Conservation (phyloP, 2,888 invertebrate genomes). For the Tenodera sinensis region DNA sequence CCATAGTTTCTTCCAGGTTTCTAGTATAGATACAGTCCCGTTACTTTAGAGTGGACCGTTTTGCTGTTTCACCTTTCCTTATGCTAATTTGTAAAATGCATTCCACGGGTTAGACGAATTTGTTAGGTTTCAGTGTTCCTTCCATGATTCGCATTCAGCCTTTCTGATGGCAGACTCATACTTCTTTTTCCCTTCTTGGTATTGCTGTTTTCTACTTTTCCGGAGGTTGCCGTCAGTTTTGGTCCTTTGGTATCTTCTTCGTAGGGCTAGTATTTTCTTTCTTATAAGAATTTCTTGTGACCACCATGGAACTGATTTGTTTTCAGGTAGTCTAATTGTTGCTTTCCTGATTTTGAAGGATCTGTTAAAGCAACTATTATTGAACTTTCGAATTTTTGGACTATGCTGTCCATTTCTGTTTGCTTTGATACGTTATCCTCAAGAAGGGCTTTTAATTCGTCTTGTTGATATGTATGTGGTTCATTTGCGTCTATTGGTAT, state of each 20-base stretch:
- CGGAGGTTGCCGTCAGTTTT: not conserved
- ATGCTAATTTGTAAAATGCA: no score
- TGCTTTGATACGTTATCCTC: not conserved
- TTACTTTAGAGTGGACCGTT: no score
- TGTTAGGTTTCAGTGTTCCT: not conserved
- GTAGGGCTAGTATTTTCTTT: not conserved
- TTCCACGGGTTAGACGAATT: not conserved
- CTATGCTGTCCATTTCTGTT: not conserved
- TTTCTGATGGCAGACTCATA: not conserved
- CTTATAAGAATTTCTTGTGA: not conserved
- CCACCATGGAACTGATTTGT: not conserved
- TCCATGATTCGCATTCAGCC: not conserved
- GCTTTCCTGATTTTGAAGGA: not conserved
- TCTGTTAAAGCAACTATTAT: not conserved
- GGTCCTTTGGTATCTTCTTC: not conserved
- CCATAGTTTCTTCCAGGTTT: no score
- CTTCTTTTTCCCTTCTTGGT: not conserved
- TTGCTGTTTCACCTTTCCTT: no score
- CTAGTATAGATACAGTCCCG: no score
- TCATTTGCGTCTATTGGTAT: not conserved
- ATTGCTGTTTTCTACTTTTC: not conserved
- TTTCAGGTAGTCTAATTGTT: not conserved
- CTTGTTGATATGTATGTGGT: not conserved
- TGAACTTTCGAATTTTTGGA: not conserved
- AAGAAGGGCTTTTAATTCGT: not conserved